phyloP scores from a whole-genome alignment of 2,888 invertebrate species.

The Ernsta delagoae region DNA sequence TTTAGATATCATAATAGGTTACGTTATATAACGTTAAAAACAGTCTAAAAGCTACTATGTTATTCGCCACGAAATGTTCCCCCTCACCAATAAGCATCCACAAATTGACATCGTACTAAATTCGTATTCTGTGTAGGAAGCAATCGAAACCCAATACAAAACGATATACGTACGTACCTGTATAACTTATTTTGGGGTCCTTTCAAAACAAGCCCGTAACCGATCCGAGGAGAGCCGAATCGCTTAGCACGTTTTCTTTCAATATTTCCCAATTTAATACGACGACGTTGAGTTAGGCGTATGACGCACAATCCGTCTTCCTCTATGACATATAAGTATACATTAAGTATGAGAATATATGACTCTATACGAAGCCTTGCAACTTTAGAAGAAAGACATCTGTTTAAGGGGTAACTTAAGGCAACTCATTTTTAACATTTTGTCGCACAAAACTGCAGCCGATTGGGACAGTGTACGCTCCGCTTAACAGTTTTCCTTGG shows the following conservation, averaged over 20 bases:
- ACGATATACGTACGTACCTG: conserved; percentile 20
- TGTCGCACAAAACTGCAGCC: background rate
- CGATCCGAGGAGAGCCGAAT: conserved; percentile 60
- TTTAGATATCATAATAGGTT: too few relatives aligned
- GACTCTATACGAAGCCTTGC: too few relatives aligned
- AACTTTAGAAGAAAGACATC: too few relatives aligned
- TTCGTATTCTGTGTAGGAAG: conserved; percentile 17
- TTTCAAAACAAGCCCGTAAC: conserved; percentile 49
- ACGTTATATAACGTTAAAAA: background rate
- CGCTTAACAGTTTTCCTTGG: conserved; percentile 51
- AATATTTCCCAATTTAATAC: conserved; percentile 82
- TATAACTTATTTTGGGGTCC: conserved; percentile 38
- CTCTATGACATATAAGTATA: too few relatives aligned
- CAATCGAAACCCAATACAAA: conserved; percentile 33
- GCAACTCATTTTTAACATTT: background rate
- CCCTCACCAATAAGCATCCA: conserved; percentile 14
- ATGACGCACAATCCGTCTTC: conserved; percentile 15
- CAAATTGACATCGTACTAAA: conserved; percentile 25
- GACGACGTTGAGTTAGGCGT: conserved; percentile 53
- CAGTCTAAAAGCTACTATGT: background rate
- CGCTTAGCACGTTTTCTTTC: conserved; percentile 79
- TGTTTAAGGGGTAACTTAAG: background rate
- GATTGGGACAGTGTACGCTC: background rate
- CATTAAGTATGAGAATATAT: too few relatives aligned
- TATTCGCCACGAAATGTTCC: conserved; percentile 7